phyloP scores from a whole-genome alignment of 2,113 vertebrate species.

The Oncorhynchus kisutch region DNA sequence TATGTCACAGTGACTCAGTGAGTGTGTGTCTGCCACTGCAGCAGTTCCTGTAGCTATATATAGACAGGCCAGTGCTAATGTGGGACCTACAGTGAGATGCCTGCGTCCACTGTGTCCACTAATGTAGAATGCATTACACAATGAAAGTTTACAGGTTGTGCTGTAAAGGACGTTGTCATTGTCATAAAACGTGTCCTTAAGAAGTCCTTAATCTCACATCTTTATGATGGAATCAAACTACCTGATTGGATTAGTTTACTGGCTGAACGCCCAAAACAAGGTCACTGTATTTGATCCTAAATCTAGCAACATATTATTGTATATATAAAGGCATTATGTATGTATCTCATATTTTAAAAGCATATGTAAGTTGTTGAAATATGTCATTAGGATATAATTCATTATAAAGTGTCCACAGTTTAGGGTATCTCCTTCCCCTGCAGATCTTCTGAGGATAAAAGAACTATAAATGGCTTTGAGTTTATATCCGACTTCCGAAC shows the following conservation, averaged over 20 bases:
- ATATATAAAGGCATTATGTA: no score
- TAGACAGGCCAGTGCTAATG: background rate
- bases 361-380: no score
- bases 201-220: background rate
- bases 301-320: no score
- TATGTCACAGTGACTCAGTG: constrained; percentile 9
- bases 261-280: no score
- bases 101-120: background rate
- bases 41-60: constrained; percentile 7
- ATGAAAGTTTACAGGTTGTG: background rate
- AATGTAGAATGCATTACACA: no score
- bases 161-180: background rate
- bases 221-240: background rate
- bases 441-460: background rate
- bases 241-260: no score
- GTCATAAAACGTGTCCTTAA: background rate
- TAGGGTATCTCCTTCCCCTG: background rate
- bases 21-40: background rate
- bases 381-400: no score
- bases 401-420: background rate
- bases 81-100: background rate
- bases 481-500: constrained; percentile 30
- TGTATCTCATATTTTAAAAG: no score
- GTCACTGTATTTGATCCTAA: no score
- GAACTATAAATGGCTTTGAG: background rate